Evolutionary conservation across 1,140 invertebrate genomes (phyloP), one percentile per base, ranked within the genome.

Genomic region (Teleopsis dalmanni): DNA sequence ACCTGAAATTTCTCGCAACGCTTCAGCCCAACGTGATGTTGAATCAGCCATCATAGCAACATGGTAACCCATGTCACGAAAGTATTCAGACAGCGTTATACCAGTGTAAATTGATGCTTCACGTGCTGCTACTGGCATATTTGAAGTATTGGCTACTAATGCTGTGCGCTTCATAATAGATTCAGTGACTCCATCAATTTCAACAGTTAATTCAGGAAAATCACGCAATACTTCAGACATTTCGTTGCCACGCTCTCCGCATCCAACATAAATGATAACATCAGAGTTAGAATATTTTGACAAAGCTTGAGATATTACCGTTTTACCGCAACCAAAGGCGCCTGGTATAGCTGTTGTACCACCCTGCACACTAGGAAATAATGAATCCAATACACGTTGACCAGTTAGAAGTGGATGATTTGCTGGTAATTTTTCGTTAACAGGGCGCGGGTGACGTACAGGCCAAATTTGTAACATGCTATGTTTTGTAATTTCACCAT

Each of bases 321-420:
- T 69, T 46, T 69, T 69, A 21, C 65, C 66, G 11, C 65, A 68
- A 64, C 91, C 91, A 65, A 94, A 94, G 71, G 91, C 91, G 40
- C 95, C 96, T 21, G 96, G 96, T 75, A 99, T 99, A 52, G 96
- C 96, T 0, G 96, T 99, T 4, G 96, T 99, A 61, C 96, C 96
- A 56, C 96, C 96, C 75, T 98, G 93, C 11, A 98, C 94, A 69
- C 93, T 94, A 4, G 96, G 96, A 76, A 99, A 99, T 2, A 99
- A 80, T 16, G 95, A 88, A 74, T 99, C 96, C 26, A 99, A 75
- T 21, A 99, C 95, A 53, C 96, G 80, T 74, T 99, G 96, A 7
- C 96, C 96, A 54, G 95, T 98, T 8, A 99, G 78, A 50, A 99
- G 78, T 5, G 96, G 95, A 76, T 95, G 83, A 76, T 96, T 96